These are phyloP conservation scores for Sciaenops ocellatus DNA, from an alignment of 2,797 vertebrate species.

Conservation along the genomic window DNA sequence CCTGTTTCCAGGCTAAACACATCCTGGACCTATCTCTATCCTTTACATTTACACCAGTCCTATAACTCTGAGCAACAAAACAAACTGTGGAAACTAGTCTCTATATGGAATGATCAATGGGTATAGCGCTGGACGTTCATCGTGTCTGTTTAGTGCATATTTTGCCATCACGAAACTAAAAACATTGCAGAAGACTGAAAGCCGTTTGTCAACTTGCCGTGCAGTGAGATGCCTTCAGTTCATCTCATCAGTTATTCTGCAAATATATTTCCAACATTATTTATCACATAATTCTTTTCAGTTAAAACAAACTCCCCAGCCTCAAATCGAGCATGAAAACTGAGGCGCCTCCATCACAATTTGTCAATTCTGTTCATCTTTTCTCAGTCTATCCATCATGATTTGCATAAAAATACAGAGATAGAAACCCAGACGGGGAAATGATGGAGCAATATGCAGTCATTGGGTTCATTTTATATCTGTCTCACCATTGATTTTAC, in stretches of 20 bases:
- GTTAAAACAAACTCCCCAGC: constrained; percentile 24
- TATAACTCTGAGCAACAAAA: not conserved
- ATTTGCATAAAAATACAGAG: constrained; percentile 41
- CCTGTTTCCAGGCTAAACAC: too few species aligned
- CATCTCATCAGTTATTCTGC: constrained; percentile 28
- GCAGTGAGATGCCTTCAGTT: not conserved
- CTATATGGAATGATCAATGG: not conserved
- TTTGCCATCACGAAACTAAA: not conserved
- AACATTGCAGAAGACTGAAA: constrained; percentile 2
- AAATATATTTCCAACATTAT: constrained; percentile 43
- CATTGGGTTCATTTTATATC: not conserved
- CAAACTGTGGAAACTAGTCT: not conserved
- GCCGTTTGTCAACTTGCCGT: constrained; percentile 41
- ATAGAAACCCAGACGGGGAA: not conserved
- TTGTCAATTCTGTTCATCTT: constrained; percentile 16
- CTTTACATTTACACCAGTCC: not conserved
- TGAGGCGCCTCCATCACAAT: constrained; percentile 20
- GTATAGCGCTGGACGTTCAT: not conserved
- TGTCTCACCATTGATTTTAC: constrained; percentile 11
- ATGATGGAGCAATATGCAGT: constrained; percentile 21
- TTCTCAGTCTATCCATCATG: constrained; percentile 31
- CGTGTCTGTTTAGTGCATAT: not conserved
- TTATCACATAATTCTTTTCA: constrained; percentile 33
- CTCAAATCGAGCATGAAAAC: constrained; percentile 37
- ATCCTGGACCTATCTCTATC: not conserved